Conservation (phyloP, 2,888 invertebrate species). For the Amphipyra tragopoginis region DNA sequence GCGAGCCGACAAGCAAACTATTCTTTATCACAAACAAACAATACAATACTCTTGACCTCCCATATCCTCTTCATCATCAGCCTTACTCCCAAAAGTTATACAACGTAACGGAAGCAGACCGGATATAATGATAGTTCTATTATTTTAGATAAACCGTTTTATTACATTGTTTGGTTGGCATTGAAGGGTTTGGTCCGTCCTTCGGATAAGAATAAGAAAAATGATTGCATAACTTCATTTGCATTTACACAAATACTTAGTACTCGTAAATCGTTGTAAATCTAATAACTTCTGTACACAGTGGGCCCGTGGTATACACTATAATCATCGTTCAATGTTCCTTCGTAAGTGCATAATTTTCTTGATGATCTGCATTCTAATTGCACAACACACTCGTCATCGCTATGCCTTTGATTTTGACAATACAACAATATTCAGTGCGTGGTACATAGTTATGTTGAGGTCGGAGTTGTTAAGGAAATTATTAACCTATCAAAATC, state of each 20-base stretch:
- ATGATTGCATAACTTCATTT: conserved; percentile 15
- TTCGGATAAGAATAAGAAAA: conserved; percentile 24
- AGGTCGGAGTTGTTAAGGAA: no score
- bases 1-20: background rate
- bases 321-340: no score
- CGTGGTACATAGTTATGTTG: no score
- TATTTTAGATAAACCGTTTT: conserved; percentile 36
- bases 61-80: conserved; percentile 3
- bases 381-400: no score
- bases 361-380: no score
- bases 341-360: no score
- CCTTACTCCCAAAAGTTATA: conserved; percentile 19
- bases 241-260: conserved; percentile 1
- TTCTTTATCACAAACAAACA: conserved; percentile 26
- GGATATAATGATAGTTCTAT: conserved; percentile 46
- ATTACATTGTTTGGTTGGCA: conserved; percentile 45
- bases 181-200: conserved; percentile 16
- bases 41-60: conserved; percentile 40
- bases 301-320: no score
- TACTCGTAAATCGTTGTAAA: no score
- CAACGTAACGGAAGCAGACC: conserved; percentile 42
- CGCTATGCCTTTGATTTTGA: no score
- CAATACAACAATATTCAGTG: no score
- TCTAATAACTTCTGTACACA: no score
- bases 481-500: no score